These are phyloP conservation scores for Dolichallabes microphthalmus DNA, from an alignment of 2,113 vertebrate species.

Conservation along the genomic window DNA sequence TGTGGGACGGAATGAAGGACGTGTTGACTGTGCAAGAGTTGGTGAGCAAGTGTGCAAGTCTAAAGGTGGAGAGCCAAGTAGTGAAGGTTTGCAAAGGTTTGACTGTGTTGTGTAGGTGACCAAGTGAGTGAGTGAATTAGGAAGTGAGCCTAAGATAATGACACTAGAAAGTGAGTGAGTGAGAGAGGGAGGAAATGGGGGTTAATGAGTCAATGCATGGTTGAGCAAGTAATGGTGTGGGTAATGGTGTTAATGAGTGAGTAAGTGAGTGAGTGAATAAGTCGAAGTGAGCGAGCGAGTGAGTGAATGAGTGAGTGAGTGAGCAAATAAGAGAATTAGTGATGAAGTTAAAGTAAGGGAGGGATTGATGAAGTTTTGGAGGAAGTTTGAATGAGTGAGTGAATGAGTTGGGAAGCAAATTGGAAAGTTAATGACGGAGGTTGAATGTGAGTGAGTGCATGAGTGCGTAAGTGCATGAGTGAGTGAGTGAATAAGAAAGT, in stretches of 20 bases:
- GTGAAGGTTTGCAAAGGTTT: not conserved
- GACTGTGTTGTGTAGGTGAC: not conserved
- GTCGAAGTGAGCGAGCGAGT: not conserved
- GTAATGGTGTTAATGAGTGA: not conserved
- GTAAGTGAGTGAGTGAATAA: not conserved
- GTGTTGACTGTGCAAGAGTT: not conserved
- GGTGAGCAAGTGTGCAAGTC: not conserved
- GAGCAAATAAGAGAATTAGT: not conserved
- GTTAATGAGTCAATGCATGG: not conserved
- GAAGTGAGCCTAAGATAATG: no score
- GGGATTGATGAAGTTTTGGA: no score
- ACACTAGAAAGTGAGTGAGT: not conserved
- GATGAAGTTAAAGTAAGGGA: not conserved
- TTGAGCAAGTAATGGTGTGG: not conserved
- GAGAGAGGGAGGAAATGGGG: not conserved
- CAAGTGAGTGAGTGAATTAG: not conserved
- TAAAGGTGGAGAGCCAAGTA: not conserved
- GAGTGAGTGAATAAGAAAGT: not conserved
- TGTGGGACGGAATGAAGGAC: not conserved
- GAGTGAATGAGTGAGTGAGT: not conserved
- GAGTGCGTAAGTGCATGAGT: not conserved
- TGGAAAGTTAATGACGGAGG: no score
- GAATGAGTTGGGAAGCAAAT: no score
- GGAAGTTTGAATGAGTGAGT: not conserved
- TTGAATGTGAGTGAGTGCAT: not conserved